Evolutionary conservation across 2,888 invertebrate genomes (phyloP), one percentile per base, ranked within the genome.

Genomic region (Kuschelorhynchus macadamiae): DNA sequence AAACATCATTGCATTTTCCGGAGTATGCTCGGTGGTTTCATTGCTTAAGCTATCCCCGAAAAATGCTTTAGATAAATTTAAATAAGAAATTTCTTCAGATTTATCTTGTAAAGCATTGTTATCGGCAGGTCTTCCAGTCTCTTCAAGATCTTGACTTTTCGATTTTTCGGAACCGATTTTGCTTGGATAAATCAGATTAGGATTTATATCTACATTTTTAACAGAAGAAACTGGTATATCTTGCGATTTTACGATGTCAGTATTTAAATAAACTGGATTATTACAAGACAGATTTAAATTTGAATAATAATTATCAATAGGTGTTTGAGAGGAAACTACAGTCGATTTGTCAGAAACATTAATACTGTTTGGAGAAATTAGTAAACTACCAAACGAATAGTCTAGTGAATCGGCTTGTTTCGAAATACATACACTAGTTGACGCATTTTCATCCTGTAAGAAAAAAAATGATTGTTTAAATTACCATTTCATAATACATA

Each of bases 381-480:
- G 41, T 25, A 42, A 59, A 52, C 20, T 42, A 12, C 32, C 50
- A 14, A 61, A 61, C 18, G 39, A 36, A 53, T 60, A 53, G 46
- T 59, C 46, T 20, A 47, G 44, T 16, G 20, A 53, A 39, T 50
- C 47, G 30, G 60, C 17, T 30, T 21, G 25, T 30, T 61, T 39
- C 36, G 3, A 18, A 17, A 20, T 36, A 18, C n/a, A 7, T 17
- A 8, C 12, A 21, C 12, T 50, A n/a, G 7, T n/a, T 3, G 25
- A 12, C 11, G 9, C n/a, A 7, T 12, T 16, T 18, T 36, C 53
- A 36, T 14, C 53, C 53, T 53, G 53, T 32, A 53, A 53, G 1
- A n/a, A 17, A 8, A 25, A 39, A 41, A 53, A 53, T 36, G 11
- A 9, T 20, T 9, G 7, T 18, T 53, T 53, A 53, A 17, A 8